Evolutionary conservation across 2,888 invertebrate species (phyloP).

Genomic region (Pocota personata): DNA sequence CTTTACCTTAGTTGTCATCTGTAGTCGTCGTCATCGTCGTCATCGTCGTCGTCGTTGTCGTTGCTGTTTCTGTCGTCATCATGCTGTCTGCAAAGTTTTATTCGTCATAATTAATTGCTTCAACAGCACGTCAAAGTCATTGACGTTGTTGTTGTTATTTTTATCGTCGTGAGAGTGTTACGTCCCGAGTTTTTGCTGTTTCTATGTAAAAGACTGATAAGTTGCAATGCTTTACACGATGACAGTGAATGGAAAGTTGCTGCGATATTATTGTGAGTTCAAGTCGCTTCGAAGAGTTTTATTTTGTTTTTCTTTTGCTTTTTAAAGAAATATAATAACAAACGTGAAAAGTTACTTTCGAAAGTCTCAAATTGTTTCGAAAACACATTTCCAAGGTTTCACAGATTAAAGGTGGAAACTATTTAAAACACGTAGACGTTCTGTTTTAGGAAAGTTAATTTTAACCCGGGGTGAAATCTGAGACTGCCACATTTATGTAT

Average conservation of each 20-base stretch:
- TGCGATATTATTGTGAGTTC: conserved; percentile 1
- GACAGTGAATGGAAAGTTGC: conserved; percentile 9
- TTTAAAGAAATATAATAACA: not conserved
- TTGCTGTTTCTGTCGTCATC: not conserved
- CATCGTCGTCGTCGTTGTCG: not conserved
- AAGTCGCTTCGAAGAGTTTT: conserved; percentile 15
- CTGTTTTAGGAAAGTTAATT: too few relatives aligned
- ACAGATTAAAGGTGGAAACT: too few relatives aligned
- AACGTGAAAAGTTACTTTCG: not conserved
- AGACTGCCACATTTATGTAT: too few relatives aligned
- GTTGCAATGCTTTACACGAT: conserved; percentile 2
- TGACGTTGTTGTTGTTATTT: conserved; percentile 19
- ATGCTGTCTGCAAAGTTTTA: conserved; percentile 66
- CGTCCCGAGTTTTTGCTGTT: not conserved
- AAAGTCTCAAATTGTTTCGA: not conserved
- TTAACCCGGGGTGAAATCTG: too few relatives aligned
- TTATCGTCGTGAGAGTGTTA: not conserved
- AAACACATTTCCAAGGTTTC: not conserved
- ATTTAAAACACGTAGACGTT: too few relatives aligned
- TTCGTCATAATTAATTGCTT: conserved; percentile 69
- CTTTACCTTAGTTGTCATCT: conserved; percentile 2
- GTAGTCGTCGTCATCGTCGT: not conserved
- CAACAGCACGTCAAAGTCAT: conserved; percentile 35
- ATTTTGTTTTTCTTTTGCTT: not conserved
- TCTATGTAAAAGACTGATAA: not conserved